Evolutionary conservation across 1,140 invertebrate species (phyloP).

Genomic region (Eueides isabella): DNA sequence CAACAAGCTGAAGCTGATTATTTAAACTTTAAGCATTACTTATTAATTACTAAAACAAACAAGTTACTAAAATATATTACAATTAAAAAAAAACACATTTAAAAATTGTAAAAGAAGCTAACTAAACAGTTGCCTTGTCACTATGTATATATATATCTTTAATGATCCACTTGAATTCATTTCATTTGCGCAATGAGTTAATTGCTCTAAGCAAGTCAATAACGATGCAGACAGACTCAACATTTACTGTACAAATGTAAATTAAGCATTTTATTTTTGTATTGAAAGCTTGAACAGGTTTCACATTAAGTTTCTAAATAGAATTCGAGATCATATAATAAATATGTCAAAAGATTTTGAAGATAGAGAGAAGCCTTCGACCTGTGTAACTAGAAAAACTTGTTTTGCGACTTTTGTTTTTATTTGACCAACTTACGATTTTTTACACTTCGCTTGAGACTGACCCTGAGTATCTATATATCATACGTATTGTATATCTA

Average conservation of each 20-base stretch:
- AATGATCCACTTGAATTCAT: too few species aligned
- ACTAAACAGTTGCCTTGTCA: too few species aligned
- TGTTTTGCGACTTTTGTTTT: constrained; percentile 75
- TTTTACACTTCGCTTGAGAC: constrained; percentile 21
- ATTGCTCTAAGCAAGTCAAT: not conserved
- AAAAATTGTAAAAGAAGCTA: too few species aligned
- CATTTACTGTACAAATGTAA: not conserved
- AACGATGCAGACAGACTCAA: not conserved
- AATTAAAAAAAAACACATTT: too few species aligned
- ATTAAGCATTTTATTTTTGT: not conserved
- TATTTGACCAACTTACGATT: constrained; percentile 55
- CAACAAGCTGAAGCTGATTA: too few species aligned
- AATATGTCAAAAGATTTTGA: constrained; percentile 1
- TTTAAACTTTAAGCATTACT: too few species aligned
- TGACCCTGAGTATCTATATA: not conserved
- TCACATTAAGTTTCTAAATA: constrained; percentile 27
- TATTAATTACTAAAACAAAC: too few species aligned
- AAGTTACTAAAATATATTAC: too few species aligned
- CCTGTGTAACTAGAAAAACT: constrained; percentile 67
- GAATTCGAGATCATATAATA: constrained; percentile 41
- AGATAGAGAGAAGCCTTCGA: constrained; percentile 36
- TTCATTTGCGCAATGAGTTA: too few species aligned
- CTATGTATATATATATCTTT: too few species aligned
- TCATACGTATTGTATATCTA: not conserved
- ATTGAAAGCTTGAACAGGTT: not conserved